phyloP scores from a whole-genome alignment of 2,797 vertebrate genomes.

The Falco naumanni region DNA sequence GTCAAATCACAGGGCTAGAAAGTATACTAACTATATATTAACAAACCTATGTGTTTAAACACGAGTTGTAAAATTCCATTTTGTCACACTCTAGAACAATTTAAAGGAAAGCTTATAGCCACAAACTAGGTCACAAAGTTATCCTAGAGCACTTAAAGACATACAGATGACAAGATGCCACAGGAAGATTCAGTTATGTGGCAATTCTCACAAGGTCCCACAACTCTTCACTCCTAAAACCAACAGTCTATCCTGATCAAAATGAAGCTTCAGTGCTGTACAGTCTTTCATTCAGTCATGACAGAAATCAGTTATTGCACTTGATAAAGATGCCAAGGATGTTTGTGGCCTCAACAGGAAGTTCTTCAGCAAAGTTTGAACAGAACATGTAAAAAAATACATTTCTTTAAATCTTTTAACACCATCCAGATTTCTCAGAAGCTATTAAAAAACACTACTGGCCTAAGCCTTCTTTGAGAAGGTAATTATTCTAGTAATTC shows the following conservation, averaged over 20 bases:
- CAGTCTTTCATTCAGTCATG: neutral
- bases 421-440: neutral
- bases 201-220: neutral
- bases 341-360: neutral
- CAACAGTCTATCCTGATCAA: neutral
- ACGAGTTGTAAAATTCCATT: neutral
- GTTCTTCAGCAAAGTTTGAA: neutral
- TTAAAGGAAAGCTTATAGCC: neutral
- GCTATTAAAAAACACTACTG: neutral
- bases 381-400: accelerated
- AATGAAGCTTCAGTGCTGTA: neutral
- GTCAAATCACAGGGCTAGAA: neutral
- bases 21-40: neutral
- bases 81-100: neutral
- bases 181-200: neutral
- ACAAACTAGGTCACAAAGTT: neutral
- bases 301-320: neutral
- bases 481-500: neutral
- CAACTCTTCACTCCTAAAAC: neutral
- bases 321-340: neutral
- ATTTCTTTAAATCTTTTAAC: neutral
- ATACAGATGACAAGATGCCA: neutral
- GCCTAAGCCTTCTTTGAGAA: neutral
- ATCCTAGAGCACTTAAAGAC: neutral
- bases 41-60: neutral